Conservation (phyloP, 2,113 vertebrate species). For the Poeciliopsis occidentalis region DNA sequence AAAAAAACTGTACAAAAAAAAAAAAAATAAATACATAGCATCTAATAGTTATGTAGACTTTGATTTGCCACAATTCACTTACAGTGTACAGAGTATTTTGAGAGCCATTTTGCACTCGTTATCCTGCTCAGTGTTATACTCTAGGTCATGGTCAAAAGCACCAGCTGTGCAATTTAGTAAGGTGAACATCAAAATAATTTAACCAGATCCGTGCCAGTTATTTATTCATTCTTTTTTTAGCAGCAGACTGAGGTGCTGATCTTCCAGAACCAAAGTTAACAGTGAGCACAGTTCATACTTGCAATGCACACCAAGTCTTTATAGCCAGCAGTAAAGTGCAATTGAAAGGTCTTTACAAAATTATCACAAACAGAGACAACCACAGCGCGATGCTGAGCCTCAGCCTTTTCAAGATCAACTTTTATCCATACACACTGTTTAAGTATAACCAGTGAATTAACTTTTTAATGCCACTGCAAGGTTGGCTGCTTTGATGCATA, state of each 20-base stretch:
- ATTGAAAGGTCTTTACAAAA: conserved; percentile 48
- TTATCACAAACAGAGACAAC: conserved; percentile 37
- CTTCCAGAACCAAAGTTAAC: conserved; percentile 30
- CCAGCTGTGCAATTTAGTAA: conserved; percentile 22
- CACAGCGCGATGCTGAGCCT: conserved; percentile 40
- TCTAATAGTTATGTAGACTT: no score
- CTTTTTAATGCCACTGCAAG: conserved; percentile 27
- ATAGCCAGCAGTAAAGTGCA: conserved; percentile 26
- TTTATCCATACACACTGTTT: no score
- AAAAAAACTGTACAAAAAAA: no score
- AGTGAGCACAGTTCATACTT: conserved; percentile 31
- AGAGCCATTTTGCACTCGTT: no score
- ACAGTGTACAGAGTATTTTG: no score
- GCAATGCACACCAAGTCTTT: conserved; percentile 39
- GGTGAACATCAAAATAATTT: conserved; percentile 38
- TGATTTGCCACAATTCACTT: no score
- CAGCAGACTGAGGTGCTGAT: conserved; percentile 45
- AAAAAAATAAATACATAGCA: no score
- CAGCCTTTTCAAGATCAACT: background rate
- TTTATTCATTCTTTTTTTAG: conserved; percentile 20
- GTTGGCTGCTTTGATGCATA: conserved; percentile 7
- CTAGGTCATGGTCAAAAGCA: no score
- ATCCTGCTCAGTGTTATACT: no score
- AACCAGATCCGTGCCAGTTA: conserved; percentile 29
- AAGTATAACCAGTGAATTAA: no score